Percentiles rank a stretch among this genome's conserved stretches.
Evolutionary conservation across 1,140 invertebrate genomes (phyloP).

Genomic region (Diorhabda carinulata): DNA sequence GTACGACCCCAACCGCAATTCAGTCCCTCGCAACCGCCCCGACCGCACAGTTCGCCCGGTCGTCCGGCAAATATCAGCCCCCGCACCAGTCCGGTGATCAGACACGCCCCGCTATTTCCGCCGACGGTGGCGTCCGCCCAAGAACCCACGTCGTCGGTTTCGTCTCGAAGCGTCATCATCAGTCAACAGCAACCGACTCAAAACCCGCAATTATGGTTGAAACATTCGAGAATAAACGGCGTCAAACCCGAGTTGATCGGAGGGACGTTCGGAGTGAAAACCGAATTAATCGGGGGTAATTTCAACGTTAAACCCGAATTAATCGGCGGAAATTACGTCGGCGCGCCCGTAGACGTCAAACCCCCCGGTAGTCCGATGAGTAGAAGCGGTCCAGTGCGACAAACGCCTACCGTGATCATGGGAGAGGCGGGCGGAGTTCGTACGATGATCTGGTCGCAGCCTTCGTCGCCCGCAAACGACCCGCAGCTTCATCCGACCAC

Average conservation of each 20-base stretch:
- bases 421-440: conserved; percentile 84
- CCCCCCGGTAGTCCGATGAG: conserved; percentile 49
- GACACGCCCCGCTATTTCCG: conserved; percentile 40
- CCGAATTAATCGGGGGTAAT: conserved; percentile 70
- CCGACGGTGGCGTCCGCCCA: conserved; percentile 36
- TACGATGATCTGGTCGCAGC: conserved; percentile 86
- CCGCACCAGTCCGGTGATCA: conserved; percentile 38
- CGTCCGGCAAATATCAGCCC: conserved; percentile 42
- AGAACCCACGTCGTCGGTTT: conserved; percentile 40
- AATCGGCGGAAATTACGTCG: conserved; percentile 45
- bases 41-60: conserved; percentile 48
- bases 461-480: conserved; percentile 45
- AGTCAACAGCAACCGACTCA: conserved; percentile 47
- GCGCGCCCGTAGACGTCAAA: conserved; percentile 60
- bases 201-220: conserved; percentile 59
- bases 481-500: conserved; percentile 43
- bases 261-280: conserved; percentile 61
- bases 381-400: conserved; percentile 53
- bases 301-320: conserved; percentile 52
- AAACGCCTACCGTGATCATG: conserved; percentile 85
- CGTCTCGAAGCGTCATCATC: conserved; percentile 48
- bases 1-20: conserved; percentile 39
- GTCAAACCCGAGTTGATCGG: conserved; percentile 76
- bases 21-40: conserved; percentile 41
- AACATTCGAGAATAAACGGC: conserved; percentile 63